Conservation (phyloP, 2,888 invertebrate genomes). For the Drosophila pullipes region DNA sequence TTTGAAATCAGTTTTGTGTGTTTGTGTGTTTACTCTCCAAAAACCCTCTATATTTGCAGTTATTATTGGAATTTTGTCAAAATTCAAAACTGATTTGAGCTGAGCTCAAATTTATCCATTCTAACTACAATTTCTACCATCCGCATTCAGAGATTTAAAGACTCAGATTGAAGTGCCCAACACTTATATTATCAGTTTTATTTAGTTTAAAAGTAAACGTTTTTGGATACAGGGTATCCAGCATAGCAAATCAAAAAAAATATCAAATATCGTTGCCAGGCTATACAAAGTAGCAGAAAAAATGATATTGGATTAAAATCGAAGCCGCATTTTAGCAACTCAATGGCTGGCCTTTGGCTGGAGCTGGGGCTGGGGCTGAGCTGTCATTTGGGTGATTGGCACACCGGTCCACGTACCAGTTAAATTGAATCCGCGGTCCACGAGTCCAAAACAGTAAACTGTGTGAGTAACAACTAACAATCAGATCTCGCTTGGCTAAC, state of each 20-base stretch:
- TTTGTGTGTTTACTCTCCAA: not conserved
- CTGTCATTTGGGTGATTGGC: conserved; percentile 44
- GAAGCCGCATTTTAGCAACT: conserved; percentile 21
- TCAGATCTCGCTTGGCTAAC: conserved; percentile 20
- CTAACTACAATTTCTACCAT: not conserved
- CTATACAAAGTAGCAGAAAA: not conserved
- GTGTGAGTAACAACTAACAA: conserved; percentile 16
- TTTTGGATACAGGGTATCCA: not conserved
- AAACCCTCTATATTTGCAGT: not conserved
- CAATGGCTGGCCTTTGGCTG: conserved; percentile 16
- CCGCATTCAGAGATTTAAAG: not conserved
- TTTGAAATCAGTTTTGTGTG: not conserved
- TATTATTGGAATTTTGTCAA: not conserved
- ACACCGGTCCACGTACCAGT: conserved; percentile 35
- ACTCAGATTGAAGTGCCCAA: not conserved
- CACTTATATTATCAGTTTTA: not conserved
- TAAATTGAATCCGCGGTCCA: conserved; percentile 18
- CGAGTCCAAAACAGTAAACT: conserved; percentile 20
- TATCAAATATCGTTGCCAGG: not conserved
- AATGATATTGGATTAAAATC: conserved; percentile 27
- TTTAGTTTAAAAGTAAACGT: not conserved
- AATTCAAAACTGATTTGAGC: not conserved
- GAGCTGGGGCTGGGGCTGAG: not conserved
- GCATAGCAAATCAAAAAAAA: too few species aligned
- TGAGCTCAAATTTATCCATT: not conserved